A percentile compares a stretch with the other conserved stretches of the same genome.
Conservation (phyloP, 2,113 vertebrate species). For the Heloderma charlesbogerti region DNA sequence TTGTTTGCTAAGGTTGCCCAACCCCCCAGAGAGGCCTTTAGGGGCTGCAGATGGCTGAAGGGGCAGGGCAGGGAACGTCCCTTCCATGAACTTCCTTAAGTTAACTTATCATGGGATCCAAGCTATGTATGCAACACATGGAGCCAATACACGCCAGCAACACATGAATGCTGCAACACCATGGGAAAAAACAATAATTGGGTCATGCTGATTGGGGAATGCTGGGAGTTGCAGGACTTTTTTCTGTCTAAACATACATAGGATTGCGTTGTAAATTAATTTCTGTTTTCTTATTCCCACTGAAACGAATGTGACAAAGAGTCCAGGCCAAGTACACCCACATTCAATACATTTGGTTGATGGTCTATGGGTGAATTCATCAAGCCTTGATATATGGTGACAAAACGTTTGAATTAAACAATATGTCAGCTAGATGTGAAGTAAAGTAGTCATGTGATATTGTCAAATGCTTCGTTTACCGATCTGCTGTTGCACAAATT, state of each 20-base stretch:
- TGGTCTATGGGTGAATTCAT: background rate
- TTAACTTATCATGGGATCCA: too few relatives aligned
- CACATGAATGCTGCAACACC: too few relatives aligned
- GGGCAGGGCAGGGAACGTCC: too few relatives aligned
- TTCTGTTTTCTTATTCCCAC: background rate
- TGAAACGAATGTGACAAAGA: too few relatives aligned
- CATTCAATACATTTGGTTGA: background rate
- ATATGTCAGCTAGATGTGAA: background rate
- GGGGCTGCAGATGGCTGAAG: too few relatives aligned
- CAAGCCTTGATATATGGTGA: background rate
- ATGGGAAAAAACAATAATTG: background rate
- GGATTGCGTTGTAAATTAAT: too few relatives aligned
- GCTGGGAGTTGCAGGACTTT: too few relatives aligned
- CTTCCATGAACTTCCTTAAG: too few relatives aligned
- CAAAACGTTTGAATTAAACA: background rate
- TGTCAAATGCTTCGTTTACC: background rate
- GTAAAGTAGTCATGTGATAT: background rate
- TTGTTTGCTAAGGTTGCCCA: too few relatives aligned
- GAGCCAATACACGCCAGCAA: background rate
- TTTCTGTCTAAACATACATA: too few relatives aligned
- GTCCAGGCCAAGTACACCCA: background rate
- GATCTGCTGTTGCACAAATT: background rate
- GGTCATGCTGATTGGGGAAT: too few relatives aligned
- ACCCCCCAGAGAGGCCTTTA: too few relatives aligned
- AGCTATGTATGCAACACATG: constrained; percentile 25